Evolutionary conservation across 1,140 invertebrate species (phyloP).

Genomic region (Uloborus diversus): DNA sequence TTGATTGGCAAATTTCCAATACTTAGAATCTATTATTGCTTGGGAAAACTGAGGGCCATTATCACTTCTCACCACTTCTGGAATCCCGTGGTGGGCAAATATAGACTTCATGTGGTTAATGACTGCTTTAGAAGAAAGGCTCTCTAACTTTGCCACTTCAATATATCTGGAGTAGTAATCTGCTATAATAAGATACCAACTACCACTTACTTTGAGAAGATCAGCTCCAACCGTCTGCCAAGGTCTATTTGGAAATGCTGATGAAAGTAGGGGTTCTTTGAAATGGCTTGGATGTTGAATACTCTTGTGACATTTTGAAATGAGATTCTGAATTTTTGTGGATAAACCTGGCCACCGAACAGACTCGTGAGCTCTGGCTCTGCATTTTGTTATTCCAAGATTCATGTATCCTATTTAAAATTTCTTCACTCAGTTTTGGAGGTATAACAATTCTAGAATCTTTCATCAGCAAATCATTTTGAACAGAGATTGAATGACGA

Average conservation of each 20-base stretch:
- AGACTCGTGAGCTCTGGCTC: neutral
- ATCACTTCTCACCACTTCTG: neutral
- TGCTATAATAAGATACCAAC: neutral
- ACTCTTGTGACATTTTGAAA: neutral
- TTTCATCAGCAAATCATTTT: neutral
- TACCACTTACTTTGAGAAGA: neutral
- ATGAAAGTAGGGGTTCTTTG: neutral
- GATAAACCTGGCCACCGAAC: neutral
- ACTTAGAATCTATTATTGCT: neutral
- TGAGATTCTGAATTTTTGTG: neutral
- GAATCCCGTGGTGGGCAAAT: neutral
- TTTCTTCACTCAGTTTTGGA: neutral
- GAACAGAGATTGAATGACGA: neutral
- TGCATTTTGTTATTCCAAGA: conserved; percentile 4
- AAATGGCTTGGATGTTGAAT: neutral
- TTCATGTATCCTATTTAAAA: neutral
- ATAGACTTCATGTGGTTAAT: conserved; percentile 1
- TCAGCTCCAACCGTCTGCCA: neutral
- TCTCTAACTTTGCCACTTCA: neutral
- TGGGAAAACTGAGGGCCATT: neutral
- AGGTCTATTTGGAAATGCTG: neutral
- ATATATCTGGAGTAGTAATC: conserved; percentile 2
- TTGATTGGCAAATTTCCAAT: neutral
- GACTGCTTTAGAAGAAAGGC: neutral
- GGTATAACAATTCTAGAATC: neutral